Conservation (phyloP, 2,113 vertebrate species). For the Rhinolophus ferrumequinum region DNA sequence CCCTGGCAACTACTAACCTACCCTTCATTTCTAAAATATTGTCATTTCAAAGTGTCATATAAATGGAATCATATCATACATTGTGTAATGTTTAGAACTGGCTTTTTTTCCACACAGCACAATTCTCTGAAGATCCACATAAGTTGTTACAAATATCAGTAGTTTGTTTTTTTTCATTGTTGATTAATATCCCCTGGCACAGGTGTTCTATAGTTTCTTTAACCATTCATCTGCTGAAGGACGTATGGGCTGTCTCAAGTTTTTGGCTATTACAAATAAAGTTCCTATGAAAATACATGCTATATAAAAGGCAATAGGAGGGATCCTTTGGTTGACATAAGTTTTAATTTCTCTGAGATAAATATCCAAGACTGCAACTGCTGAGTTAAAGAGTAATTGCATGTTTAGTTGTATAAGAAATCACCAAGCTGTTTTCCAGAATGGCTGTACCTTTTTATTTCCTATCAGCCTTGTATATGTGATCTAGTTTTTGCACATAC, state of each 20-base stretch:
- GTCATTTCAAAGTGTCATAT: not conserved
- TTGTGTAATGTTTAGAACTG: not conserved
- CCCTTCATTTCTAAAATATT: not conserved
- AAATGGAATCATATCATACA: not conserved
- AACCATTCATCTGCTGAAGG: not conserved
- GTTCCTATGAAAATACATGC: not conserved
- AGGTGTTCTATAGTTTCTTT: not conserved
- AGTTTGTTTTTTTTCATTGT: not conserved
- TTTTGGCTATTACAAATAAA: slow-evolving; percentile 3
- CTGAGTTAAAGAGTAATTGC: not conserved
- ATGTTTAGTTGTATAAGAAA: slow-evolving; percentile 13
- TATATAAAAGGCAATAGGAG: too few relatives aligned
- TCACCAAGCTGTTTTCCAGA: not conserved
- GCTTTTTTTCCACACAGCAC: not conserved
- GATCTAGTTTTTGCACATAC: not conserved
- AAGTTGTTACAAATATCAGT: not conserved
- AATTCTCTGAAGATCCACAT: not conserved
- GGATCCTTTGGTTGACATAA: not conserved
- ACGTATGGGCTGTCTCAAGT: not conserved
- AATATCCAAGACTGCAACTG: not conserved
- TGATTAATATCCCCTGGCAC: not conserved
- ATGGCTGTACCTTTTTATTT: not conserved
- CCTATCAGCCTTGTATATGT: not conserved
- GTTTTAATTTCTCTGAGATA: slow-evolving; percentile 20
- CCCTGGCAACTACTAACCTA: not conserved